Percentiles rank a stretch among this genome's conserved stretches.
phyloP scores from a whole-genome alignment of 2,113 vertebrate genomes.

The Psettodes erumei region DNA sequence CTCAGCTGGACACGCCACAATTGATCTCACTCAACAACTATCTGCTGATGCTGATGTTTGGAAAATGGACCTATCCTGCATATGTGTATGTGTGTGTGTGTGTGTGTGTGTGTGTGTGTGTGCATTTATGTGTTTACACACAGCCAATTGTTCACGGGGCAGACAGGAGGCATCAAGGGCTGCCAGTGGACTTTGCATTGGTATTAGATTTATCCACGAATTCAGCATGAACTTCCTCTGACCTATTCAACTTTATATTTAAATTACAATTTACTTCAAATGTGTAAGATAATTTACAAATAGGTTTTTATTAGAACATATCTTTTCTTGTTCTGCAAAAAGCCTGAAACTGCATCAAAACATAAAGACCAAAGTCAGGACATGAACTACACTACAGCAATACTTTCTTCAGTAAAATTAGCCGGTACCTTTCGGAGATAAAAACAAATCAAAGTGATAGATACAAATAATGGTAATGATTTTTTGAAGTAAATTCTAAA shows the following conservation, averaged over 20 bases:
- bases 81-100: constrained; percentile 20
- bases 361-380: background rate
- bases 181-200: background rate
- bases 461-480: background rate
- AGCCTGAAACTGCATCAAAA: background rate
- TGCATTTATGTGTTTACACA: no score
- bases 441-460: background rate
- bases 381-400: background rate
- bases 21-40: constrained; percentile 49
- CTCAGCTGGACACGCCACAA: constrained; percentile 22
- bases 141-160: background rate
- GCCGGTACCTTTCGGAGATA: no score
- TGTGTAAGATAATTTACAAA: background rate
- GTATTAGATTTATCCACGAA: background rate
- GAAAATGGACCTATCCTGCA: constrained; percentile 8
- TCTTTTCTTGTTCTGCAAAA: background rate
- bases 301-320: background rate
- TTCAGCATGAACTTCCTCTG: background rate
- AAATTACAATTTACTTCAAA: background rate
- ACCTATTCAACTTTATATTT: background rate
- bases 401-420: background rate
- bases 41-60: constrained; percentile 45
- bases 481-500: background rate
- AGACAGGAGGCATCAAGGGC: background rate
- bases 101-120: constrained; percentile 19